Base-by-base conservation (phyloP, 2,888 invertebrate species). In the Polyploca ridens region DNA sequence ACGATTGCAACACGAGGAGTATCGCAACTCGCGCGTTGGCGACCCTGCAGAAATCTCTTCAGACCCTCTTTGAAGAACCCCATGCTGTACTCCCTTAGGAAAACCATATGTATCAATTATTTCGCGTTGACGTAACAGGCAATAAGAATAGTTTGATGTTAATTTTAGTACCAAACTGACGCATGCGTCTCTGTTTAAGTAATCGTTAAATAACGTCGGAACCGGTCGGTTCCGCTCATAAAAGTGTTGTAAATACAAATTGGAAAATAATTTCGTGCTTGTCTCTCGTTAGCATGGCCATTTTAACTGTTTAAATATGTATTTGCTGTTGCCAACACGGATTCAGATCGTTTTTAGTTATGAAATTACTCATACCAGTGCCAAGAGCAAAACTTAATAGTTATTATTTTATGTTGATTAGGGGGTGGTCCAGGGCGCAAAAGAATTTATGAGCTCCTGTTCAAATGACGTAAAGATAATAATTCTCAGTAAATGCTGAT, bases 161-260 rank as follows among this genome's bases (percentile, higher is more conserved):
- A 72, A 71, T 79, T 82, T 79, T 75, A 78, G 69, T 73, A 78
- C 73, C 70, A 75, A 66, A 75, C 65, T 78, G 78, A 81, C 77
- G 81, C 74, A 76, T 69, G 66, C 65, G 64, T 59, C 63, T 65
- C 66, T 66, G 68, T 76, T 76, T 63, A 69, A 72, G 71, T 72
- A 72, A 75, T 82, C 84, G 76, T 86, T 76, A 87, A 86, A 70
- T 54, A 63, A 63, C 49, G 74, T 71, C 70, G 73, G 76, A 77
- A 84, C 75, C 78, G 70, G 70, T 74, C 69, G 72, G 85, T 81
- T 81, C 78, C 77, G 81, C 81, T 83, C 79, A 75, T 89, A 80
- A 85, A 88, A 80, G 66, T 60, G 69, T 64, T 69, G 73, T 81
- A 75, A 83, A 81, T 79, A 72, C 70, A 78, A 78, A 82, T 81